phyloP scores from a whole-genome alignment of 2,797 vertebrate genomes.

The Lagocephalus sceleratus region DNA sequence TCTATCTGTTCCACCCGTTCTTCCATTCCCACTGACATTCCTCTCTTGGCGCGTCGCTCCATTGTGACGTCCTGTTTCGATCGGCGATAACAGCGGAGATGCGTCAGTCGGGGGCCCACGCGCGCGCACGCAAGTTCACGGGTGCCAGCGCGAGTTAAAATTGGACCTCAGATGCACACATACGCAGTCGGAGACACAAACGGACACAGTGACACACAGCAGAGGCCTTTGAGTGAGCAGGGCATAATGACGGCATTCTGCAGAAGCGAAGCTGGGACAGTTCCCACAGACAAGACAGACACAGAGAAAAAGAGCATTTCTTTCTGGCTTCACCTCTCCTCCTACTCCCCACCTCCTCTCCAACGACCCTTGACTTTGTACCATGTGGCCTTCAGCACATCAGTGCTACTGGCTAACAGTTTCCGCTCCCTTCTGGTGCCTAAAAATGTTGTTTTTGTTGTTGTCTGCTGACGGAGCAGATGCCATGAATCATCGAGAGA shows the following conservation, averaged over 20 bases:
- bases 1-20: slow-evolving; percentile 65
- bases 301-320: slow-evolving; percentile 58
- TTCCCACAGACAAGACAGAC: slow-evolving; percentile 78
- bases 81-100: slow-evolving; percentile 69
- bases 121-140: slow-evolving; percentile 26
- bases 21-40: slow-evolving; percentile 76
- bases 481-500: too few species aligned
- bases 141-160: slow-evolving; percentile 26
- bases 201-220: slow-evolving; percentile 53
- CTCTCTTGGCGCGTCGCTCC: slow-evolving; percentile 68
- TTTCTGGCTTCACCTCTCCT: slow-evolving; percentile 69
- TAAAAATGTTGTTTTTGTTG: too few species aligned
- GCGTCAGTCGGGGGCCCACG: slow-evolving; percentile 66
- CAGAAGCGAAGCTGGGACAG: slow-evolving; percentile 60
- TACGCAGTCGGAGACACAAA: slow-evolving; percentile 30
- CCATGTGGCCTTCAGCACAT: slow-evolving; percentile 46
- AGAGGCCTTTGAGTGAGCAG: slow-evolving; percentile 63
- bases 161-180: slow-evolving; percentile 12
- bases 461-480: too few species aligned
- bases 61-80: slow-evolving; percentile 62
- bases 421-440: too few species aligned
- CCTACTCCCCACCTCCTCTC: slow-evolving; percentile 59
- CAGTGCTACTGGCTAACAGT: slow-evolving; percentile 21
- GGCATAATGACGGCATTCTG: slow-evolving; percentile 80
- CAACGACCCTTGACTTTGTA: slow-evolving; percentile 69